Conservation (phyloP, 2,113 vertebrate genomes). For the Cercocebus atys region DNA sequence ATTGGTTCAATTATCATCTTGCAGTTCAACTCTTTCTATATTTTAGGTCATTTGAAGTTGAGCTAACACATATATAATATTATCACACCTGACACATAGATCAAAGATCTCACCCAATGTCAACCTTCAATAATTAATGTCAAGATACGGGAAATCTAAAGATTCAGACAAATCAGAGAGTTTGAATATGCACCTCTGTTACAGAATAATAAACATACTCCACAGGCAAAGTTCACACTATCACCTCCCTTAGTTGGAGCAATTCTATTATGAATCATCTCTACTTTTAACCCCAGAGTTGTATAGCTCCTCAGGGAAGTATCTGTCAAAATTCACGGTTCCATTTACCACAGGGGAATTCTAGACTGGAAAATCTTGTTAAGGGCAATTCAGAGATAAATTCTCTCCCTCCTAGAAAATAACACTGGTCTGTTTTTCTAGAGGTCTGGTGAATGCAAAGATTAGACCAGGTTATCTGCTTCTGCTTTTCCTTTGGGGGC, state of each 20-base stretch:
- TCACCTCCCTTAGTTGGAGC: background rate
- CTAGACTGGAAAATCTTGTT: background rate
- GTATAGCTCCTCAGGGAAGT: background rate
- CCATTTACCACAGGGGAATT: background rate
- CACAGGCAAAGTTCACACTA: background rate
- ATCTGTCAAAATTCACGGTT: background rate
- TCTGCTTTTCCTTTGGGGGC: background rate
- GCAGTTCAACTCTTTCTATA: slow-evolving; percentile 1
- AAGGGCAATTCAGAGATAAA: background rate
- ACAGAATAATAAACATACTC: background rate
- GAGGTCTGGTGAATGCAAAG: background rate
- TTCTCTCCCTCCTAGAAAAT: background rate
- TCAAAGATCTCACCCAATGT: background rate
- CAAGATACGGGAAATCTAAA: background rate
- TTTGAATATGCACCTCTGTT: background rate
- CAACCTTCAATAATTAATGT: background rate
- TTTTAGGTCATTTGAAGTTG: background rate
- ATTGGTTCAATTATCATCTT: background rate
- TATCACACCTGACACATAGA: background rate
- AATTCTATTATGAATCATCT: background rate
- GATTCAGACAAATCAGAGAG: background rate
- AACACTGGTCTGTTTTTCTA: background rate
- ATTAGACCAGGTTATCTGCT: background rate
- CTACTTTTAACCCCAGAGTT: background rate
- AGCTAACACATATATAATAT: background rate